Base-by-base conservation (phyloP, 53 echinoderm and acorn worm species). In the Stichopus horrens region DNA sequence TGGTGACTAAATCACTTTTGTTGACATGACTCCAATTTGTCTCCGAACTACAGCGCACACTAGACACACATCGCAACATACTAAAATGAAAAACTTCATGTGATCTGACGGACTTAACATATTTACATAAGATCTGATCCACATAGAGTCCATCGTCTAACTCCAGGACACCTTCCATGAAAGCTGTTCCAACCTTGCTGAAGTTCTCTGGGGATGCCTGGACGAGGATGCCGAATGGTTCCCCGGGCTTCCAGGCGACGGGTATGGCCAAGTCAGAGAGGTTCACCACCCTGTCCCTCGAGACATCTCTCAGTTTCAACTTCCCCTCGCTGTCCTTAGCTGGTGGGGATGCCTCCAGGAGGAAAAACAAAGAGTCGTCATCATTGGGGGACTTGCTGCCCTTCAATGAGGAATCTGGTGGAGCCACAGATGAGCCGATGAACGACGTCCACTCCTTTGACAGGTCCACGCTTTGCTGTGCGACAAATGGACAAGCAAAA, bases 181-280 rank as follows among this genome's bases (percentile, higher is more conserved):
- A 98, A 8, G 98, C 98, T 18, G 95, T 89, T 18, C 95, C 98
- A 1, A 95, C 94, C 87, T 91, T 89, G 63, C 94, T 90, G 89
- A 95, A 98, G 76, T 95, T 92, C 89, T 94, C 93, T 18, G 87
- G 83, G 4, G 86, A 83, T 2, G 98, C 93, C 86, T 95, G 91
- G 14, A 98, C 98, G 79, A 98, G 91, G 60, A 98, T 94, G 73
- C 98, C 98, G 56, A 98, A 98, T 53, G 98, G 98, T 88, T 98
- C 92, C 19, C 98, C 98, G 5, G 98, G 94, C 68, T 93, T 95
- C 98, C 98, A 98, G 8, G 98, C 98, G 18, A 98, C 83, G 2
- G 98, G 98, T 10, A 89, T 93, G 55, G 98, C 94, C 86, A 98
- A 84, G 52, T 91, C 94, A 4, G 98, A 94, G 65, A 98, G 92